These are phyloP conservation scores for Stenopsyche tienmushanensis DNA, from an alignment of 1,140 invertebrate genomes.

Conservation along the genomic window DNA sequence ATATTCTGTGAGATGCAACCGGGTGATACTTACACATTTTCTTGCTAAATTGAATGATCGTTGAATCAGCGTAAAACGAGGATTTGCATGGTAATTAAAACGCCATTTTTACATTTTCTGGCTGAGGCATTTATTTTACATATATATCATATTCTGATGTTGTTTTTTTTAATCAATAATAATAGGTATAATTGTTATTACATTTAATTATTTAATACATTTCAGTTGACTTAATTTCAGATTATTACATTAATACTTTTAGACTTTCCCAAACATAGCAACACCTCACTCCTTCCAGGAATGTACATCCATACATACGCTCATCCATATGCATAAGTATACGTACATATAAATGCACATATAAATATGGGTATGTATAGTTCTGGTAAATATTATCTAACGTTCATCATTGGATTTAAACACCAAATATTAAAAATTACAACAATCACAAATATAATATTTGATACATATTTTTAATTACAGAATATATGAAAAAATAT, in stretches of 20 bases:
- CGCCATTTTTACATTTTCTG: constrained; percentile 36
- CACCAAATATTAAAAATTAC: constrained; percentile 29
- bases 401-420: constrained; percentile 21
- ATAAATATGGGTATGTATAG: background rate
- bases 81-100: constrained; percentile 8
- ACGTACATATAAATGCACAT: background rate
- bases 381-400: constrained; percentile 2
- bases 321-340: background rate
- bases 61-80: background rate
- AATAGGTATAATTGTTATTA: constrained; percentile 41
- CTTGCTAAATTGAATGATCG: too few species aligned
- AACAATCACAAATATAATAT: constrained; percentile 32
- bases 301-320: constrained; percentile 3
- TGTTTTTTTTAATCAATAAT: constrained; percentile 40
- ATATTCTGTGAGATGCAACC: background rate
- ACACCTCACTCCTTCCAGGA: constrained; percentile 32
- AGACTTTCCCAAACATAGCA: constrained; percentile 43
- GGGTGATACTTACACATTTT: background rate
- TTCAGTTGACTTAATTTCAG: constrained; percentile 40
- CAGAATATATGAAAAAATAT: constrained; percentile 28
- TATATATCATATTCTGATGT: constrained; percentile 41
- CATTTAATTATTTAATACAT: constrained; percentile 41
- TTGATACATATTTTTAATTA: constrained; percentile 19
- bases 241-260: constrained; percentile 42
- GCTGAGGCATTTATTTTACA: constrained; percentile 43